phyloP scores from a whole-genome alignment of 2,113 vertebrate species.

The Xiphorhynchus elegans region DNA sequence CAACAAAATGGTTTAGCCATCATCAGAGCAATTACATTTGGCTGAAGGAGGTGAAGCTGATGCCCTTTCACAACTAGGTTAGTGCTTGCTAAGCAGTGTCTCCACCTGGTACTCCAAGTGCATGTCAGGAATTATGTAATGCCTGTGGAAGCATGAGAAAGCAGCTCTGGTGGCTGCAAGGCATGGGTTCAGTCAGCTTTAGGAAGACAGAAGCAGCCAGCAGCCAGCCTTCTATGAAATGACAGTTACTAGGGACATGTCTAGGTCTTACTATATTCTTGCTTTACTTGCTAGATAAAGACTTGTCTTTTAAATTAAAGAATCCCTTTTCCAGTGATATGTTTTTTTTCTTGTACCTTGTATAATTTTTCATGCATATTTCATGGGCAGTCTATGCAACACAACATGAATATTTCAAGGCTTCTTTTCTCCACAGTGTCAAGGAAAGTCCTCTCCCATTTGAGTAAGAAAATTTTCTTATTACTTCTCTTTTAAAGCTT shows the following conservation, averaged over 20 bases:
- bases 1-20: background rate
- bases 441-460: background rate
- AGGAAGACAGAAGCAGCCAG: background rate
- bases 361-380: conserved; percentile 22
- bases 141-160: background rate
- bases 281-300: background rate
- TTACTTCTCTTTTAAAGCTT: background rate
- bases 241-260: background rate
- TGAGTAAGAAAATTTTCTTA: background rate
- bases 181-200: background rate
- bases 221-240: background rate
- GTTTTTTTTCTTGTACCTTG: background rate
- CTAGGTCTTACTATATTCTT: background rate
- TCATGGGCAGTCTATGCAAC: background rate
- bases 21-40: background rate
- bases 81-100: background rate
- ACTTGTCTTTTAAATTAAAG: background rate
- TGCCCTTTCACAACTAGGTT: background rate
- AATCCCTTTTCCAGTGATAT: background rate
- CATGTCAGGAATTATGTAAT: background rate
- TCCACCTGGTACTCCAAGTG: background rate
- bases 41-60: background rate
- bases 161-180: background rate
- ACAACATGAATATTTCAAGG: background rate
- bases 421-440: background rate